Percentiles rank a stretch among this genome's conserved stretches.
These are phyloP conservation scores for Platalea minor DNA, from an alignment of 2,797 vertebrate genomes.

Conservation along the genomic window DNA sequence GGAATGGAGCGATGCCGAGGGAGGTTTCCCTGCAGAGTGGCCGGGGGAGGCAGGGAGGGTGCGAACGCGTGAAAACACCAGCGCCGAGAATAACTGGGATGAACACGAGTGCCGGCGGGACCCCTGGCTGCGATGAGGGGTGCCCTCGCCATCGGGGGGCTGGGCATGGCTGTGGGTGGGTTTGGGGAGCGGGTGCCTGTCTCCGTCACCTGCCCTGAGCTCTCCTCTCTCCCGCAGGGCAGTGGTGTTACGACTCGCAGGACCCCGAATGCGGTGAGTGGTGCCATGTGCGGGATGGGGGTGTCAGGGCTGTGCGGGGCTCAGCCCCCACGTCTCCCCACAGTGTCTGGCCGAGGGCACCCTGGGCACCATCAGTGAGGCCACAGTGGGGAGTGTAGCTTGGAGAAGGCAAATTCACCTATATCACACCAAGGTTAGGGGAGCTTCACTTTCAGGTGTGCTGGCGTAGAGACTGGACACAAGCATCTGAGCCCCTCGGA, in stretches of 20 bases:
- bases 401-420: not conserved
- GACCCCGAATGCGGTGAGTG: constrained; percentile 67
- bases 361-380: not conserved
- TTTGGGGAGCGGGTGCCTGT: not conserved
- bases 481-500: not conserved
- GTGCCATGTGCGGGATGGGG: not conserved
- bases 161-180: accelerated
- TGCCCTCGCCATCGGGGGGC: not conserved
- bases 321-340: accelerated
- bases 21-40: constrained; percentile 27
- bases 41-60: not conserved
- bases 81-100: not conserved
- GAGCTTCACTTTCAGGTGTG: accelerated
- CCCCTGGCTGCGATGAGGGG: not conserved
- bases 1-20: not conserved
- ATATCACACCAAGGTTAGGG: accelerated
- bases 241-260: constrained; percentile 70
- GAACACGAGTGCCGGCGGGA: not conserved
- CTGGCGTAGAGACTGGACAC: not conserved
- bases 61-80: not conserved
- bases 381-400: accelerated
- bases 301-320: not conserved
- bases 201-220: not conserved
- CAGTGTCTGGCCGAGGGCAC: not conserved
- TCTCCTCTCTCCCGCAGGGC: constrained; percentile 5